A percentile compares a stretch with the other conserved stretches of the same genome.
Evolutionary conservation across 2,113 vertebrate genomes (phyloP).

Genomic region (Pantherophis guttatus): DNA sequence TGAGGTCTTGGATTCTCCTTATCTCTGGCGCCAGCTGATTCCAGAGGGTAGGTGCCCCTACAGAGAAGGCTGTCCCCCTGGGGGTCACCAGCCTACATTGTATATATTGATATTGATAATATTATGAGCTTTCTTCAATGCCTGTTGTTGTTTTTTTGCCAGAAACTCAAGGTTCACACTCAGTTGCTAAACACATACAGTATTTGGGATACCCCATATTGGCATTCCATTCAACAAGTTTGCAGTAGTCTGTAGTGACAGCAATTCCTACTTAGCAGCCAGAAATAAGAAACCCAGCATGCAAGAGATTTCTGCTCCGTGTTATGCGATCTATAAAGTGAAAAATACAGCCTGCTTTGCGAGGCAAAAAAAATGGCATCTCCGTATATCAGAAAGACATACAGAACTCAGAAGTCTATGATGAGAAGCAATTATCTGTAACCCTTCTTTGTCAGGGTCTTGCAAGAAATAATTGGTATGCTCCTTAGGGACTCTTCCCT

Average conservation of each 20-base stretch:
- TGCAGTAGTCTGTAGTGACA: background rate
- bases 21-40: too few species aligned
- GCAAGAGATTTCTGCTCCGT: background rate
- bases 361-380: background rate
- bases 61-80: too few species aligned
- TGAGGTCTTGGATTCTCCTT: too few species aligned
- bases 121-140: background rate
- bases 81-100: too few species aligned
- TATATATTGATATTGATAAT: too few species aligned
- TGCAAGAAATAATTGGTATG: background rate
- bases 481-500: background rate
- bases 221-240: background rate
- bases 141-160: background rate
- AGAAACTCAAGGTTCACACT: background rate
- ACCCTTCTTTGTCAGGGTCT: conserved; percentile 21
- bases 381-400: background rate
- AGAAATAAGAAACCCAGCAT: background rate
- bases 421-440: background rate
- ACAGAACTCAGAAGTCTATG: background rate
- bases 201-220: background rate
- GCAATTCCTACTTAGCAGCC: background rate
- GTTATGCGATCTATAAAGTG: background rate
- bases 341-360: background rate
- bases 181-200: background rate
- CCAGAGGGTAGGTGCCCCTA: too few species aligned